Evolutionary conservation across 2,888 invertebrate genomes (phyloP).

Genomic region (Coremacera marginata): DNA sequence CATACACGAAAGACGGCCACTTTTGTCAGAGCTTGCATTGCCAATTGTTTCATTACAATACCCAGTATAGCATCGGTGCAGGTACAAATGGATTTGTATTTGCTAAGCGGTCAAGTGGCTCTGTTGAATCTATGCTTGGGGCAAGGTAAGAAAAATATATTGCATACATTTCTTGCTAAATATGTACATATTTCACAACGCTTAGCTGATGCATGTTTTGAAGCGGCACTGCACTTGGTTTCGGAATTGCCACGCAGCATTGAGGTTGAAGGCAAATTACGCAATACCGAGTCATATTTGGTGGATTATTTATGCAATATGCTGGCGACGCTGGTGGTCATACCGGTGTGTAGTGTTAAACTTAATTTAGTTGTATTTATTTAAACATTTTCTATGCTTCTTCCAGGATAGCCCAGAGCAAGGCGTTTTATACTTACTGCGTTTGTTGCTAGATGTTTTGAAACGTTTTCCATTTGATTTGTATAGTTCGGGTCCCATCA

Average conservation of each 20-base stretch:
- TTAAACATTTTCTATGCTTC: not conserved
- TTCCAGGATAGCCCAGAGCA: conserved; percentile 88
- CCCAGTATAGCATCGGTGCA: conserved; percentile 91
- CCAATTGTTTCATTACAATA: conserved; percentile 95
- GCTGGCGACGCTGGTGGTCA: conserved; percentile 83
- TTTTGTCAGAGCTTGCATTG: conserved; percentile 93
- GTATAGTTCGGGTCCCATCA: conserved; percentile 76
- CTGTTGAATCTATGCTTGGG: conserved; percentile 90
- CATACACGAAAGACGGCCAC: conserved; percentile 85
- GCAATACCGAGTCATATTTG: conserved; percentile 80
- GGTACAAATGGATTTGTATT: conserved; percentile 84
- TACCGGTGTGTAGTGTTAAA: conserved; percentile 75
- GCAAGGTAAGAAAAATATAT: conserved; percentile 75
- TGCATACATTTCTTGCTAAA: not conserved
- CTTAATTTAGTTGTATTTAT: conserved; percentile 30
- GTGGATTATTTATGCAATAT: conserved; percentile 81
- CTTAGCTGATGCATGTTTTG: conserved; percentile 93
- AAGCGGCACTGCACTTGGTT: conserved; percentile 85
- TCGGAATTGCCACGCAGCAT: conserved; percentile 80
- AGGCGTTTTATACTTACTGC: conserved; percentile 84
- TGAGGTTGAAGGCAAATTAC: conserved; percentile 82
- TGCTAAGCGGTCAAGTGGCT: conserved; percentile 90
- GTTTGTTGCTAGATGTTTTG: conserved; percentile 84
- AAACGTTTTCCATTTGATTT: conserved; percentile 81
- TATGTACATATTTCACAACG: conserved; percentile 49